Evolutionary conservation across 2,888 invertebrate genomes (phyloP).

Genomic region (Alitta virens): DNA sequence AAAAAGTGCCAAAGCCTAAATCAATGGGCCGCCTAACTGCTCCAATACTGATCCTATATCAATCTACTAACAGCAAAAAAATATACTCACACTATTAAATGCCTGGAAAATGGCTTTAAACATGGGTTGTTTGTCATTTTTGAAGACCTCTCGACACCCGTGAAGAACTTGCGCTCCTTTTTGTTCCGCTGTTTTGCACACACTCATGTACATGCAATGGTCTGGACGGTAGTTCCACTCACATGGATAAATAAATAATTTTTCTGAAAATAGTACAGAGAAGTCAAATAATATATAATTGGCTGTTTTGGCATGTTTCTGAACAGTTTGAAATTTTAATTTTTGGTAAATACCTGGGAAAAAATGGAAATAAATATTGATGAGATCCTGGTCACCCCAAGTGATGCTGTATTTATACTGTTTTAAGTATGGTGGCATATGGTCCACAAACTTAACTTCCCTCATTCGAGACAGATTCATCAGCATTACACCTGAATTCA

Average conservation of each 20-base stretch:
- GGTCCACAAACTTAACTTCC: slow-evolving; percentile 78
- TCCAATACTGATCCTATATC: too few species aligned
- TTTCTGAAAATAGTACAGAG: slow-evolving; percentile 61
- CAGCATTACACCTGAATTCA: slow-evolving; percentile 95
- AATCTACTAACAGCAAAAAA: too few species aligned
- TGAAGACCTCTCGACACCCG: slow-evolving; percentile 84
- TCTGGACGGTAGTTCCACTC: slow-evolving; percentile 90
- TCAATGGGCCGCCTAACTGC: too few species aligned
- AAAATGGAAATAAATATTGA: slow-evolving; percentile 85
- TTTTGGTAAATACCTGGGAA: slow-evolving; percentile 65
- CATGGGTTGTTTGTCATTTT: slow-evolving; percentile 79
- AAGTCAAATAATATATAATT: too few species aligned
- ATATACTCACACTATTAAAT: slow-evolving; percentile 3
- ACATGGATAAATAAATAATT: slow-evolving; percentile 77
- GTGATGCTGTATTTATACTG: slow-evolving; percentile 81
- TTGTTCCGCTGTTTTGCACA: slow-evolving; percentile 71
- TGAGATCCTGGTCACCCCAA: slow-evolving; percentile 97
- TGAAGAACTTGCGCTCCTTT: slow-evolving; percentile 81
- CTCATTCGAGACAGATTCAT: slow-evolving; percentile 95
- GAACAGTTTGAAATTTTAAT: neutral
- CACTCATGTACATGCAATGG: slow-evolving; percentile 93
- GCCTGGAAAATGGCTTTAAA: slow-evolving; percentile 70
- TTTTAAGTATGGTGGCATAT: slow-evolving; percentile 79
- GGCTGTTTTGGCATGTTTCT: too few species aligned
- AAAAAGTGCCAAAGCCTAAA: too few species aligned